Percentiles rank a stretch among this genome's conserved stretches.
phyloP scores from a whole-genome alignment of 2,888 invertebrate species.

The Leptopilina drosophilae region DNA sequence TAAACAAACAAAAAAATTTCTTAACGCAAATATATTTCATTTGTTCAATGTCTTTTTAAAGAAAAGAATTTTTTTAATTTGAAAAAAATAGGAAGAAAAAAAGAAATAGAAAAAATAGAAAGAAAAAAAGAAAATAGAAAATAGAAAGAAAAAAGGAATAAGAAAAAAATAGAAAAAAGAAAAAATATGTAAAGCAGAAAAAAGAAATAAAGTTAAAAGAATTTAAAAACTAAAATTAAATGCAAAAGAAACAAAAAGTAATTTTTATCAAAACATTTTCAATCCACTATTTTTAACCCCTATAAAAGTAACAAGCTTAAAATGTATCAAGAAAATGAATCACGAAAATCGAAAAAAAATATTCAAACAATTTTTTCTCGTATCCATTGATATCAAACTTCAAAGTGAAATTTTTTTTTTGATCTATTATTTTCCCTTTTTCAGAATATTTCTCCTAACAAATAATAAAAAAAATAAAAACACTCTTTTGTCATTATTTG shows the following conservation, averaged over 20 bases:
- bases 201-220: too few species aligned
- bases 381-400: conserved; percentile 1
- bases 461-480: neutral
- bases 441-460: neutral
- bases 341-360: neutral
- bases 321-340: neutral
- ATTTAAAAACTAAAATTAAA: too few species aligned
- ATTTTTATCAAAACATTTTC: too few species aligned
- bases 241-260: too few species aligned
- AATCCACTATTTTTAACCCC: neutral
- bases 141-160: neutral
- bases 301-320: neutral
- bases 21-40: too few species aligned
- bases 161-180: neutral
- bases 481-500: too few species aligned
- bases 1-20: too few species aligned
- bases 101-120: neutral
- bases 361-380: neutral
- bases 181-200: neutral
- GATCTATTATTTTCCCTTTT: neutral
- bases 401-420: conserved; percentile 2
- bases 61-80: too few species aligned
- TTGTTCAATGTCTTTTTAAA: too few species aligned
- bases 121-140: neutral
- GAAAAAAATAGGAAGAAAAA: neutral